phyloP scores from a whole-genome alignment of 1,140 invertebrate species.

The Sinella curviseta region DNA sequence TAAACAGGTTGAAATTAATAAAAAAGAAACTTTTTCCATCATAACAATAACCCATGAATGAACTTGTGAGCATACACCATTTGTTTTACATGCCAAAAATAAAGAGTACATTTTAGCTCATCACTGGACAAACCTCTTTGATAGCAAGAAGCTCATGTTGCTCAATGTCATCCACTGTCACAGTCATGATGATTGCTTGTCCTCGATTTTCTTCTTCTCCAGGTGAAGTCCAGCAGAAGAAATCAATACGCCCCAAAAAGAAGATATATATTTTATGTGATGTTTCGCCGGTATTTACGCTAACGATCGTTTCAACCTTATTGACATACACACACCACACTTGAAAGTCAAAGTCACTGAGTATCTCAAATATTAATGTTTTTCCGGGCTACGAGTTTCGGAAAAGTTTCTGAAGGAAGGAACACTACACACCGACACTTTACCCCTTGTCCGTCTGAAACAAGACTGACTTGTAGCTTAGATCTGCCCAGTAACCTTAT shows the following conservation, averaged over 20 bases:
- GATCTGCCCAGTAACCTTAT: background rate
- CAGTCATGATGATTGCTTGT: background rate
- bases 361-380: no score
- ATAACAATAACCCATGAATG: no score
- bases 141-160: background rate
- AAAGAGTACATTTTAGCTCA: background rate
- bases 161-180: background rate
- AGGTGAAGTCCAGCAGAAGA: no score
- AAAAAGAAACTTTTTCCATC: no score
- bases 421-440: background rate
- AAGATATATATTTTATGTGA: no score
- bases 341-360: no score
- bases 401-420: background rate
- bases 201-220: background rate
- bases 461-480: background rate
- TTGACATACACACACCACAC: no score
- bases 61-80: background rate
- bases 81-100: background rate
- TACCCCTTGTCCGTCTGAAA: background rate
- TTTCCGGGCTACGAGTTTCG: background rate
- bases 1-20: no score
- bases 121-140: background rate
- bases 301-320: no score
- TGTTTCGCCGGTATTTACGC: no score
- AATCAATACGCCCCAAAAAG: no score